phyloP scores from a whole-genome alignment of 1,140 invertebrate genomes.

The Scaptomyza graminum region DNA sequence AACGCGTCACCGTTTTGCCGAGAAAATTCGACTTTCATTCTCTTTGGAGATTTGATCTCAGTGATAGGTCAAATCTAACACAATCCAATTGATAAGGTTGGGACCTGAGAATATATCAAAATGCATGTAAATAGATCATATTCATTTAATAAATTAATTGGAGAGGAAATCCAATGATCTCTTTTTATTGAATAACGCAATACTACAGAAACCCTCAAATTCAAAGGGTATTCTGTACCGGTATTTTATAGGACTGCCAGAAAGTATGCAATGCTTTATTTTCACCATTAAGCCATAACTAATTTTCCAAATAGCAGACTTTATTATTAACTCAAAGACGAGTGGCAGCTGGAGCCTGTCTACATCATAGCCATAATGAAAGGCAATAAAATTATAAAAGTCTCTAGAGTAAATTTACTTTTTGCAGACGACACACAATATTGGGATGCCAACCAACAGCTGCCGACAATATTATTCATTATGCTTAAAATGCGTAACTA shows the following conservation, averaged over 20 bases:
- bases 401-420: conserved; percentile 50
- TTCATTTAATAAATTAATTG: too few relatives aligned
- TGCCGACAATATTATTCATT: conserved; percentile 61
- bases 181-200: too few relatives aligned
- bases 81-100: too few relatives aligned
- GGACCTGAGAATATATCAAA: too few relatives aligned
- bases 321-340: not conserved
- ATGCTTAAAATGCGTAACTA: conserved; percentile 77
- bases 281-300: not conserved
- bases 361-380: conserved; percentile 11
- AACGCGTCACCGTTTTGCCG: conserved; percentile 64
- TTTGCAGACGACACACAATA: conserved; percentile 37
- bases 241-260: not conserved
- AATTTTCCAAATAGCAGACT: conserved; percentile 3
- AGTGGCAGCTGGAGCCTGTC: not conserved
- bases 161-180: too few relatives aligned
- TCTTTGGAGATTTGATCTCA: not conserved
- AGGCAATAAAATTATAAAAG: conserved; percentile 43
- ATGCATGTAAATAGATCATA: too few relatives aligned
- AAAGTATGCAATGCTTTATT: conserved; percentile 8
- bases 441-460: conserved; percentile 24
- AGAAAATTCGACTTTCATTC: conserved; percentile 14
- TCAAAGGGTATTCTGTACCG: too few relatives aligned
- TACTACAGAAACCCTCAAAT: too few relatives aligned
- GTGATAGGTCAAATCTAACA: too few relatives aligned